Percentiles rank a stretch among this genome's conserved stretches.
Evolutionary conservation across 2,888 invertebrate genomes (phyloP).

Genomic region (Parasteatoda lunata): DNA sequence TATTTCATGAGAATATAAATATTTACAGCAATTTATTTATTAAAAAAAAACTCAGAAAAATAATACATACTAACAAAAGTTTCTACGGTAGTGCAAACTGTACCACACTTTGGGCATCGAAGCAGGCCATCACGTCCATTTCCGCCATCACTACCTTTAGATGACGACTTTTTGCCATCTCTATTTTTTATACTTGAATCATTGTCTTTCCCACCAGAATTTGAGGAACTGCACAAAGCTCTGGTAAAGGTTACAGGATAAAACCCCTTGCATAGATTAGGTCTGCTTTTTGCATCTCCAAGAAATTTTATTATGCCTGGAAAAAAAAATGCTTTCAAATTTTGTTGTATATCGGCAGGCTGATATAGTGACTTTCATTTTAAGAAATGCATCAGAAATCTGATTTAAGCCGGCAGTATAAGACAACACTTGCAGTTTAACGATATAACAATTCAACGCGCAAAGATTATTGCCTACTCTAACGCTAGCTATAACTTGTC

Average conservation of each 20-base stretch:
- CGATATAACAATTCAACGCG: too few species aligned
- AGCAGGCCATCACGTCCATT: slow-evolving; percentile 72
- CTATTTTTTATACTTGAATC: slow-evolving; percentile 55
- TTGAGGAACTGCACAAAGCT: slow-evolving; percentile 26
- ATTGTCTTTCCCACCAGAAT: slow-evolving; percentile 22
- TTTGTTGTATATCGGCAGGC: too few species aligned
- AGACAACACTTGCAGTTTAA: too few species aligned
- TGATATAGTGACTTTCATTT: too few species aligned
- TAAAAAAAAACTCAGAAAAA: neutral
- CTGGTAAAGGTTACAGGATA: slow-evolving; percentile 22
- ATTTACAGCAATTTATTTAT: neutral
- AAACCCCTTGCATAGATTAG: slow-evolving; percentile 14
- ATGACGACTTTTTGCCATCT: slow-evolving; percentile 45
- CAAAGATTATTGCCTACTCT: too few species aligned
- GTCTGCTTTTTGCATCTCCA: slow-evolving; percentile 27
- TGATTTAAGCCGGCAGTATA: too few species aligned
- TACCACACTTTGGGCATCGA: slow-evolving; percentile 94
- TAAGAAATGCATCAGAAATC: too few species aligned
- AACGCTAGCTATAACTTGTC: too few species aligned
- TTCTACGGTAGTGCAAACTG: slow-evolving; percentile 97
- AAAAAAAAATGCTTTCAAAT: neutral
- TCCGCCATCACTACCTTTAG: slow-evolving; percentile 65
- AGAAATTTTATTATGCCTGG: slow-evolving; percentile 49
- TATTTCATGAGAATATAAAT: too few species aligned
- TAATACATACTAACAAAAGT: slow-evolving; percentile 88